phyloP scores from a whole-genome alignment of 2,113 vertebrate genomes.

The Gymnorhina tibicen region DNA sequence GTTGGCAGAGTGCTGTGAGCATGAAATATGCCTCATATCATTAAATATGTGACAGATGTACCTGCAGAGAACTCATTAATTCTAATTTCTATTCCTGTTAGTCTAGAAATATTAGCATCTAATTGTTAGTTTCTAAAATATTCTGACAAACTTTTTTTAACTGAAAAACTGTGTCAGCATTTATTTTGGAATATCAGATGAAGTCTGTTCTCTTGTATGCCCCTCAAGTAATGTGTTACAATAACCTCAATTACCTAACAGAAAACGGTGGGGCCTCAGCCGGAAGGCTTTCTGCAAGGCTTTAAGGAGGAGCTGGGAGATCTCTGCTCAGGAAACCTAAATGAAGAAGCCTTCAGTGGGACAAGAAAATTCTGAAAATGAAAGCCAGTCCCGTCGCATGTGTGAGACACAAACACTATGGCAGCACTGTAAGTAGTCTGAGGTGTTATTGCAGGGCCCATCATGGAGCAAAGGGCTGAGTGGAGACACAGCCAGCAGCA shows the following conservation, averaged over 20 bases:
- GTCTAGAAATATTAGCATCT: constrained; percentile 60
- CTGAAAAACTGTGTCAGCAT: constrained; percentile 49
- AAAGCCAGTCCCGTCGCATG: background rate
- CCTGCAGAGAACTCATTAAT: constrained; percentile 55
- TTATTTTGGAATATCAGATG: constrained; percentile 39
- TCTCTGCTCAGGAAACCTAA: background rate
- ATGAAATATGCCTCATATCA: background rate
- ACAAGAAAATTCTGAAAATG: background rate
- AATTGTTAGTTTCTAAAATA: constrained; percentile 61
- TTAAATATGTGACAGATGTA: constrained; percentile 20
- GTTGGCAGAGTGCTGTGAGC: background rate
- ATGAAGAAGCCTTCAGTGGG: background rate
- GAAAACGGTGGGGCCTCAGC: background rate
- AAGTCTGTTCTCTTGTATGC: constrained; percentile 10
- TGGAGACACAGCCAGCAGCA: background rate
- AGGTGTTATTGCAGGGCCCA: background rate
- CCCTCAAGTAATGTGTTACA: constrained; percentile 21
- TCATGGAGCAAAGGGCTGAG: background rate
- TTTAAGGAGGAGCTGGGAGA: background rate
- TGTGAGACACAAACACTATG: background rate
- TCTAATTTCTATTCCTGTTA: constrained; percentile 54
- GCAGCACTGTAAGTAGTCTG: background rate
- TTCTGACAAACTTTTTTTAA: constrained; percentile 49
- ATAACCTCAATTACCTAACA: constrained; percentile 51
- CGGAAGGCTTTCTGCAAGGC: background rate